Percentiles rank a stretch among this genome's conserved stretches.
These are phyloP conservation scores for Rhombomys opimus DNA, from an alignment of 2,113 vertebrate species.

Conservation along the genomic window DNA sequence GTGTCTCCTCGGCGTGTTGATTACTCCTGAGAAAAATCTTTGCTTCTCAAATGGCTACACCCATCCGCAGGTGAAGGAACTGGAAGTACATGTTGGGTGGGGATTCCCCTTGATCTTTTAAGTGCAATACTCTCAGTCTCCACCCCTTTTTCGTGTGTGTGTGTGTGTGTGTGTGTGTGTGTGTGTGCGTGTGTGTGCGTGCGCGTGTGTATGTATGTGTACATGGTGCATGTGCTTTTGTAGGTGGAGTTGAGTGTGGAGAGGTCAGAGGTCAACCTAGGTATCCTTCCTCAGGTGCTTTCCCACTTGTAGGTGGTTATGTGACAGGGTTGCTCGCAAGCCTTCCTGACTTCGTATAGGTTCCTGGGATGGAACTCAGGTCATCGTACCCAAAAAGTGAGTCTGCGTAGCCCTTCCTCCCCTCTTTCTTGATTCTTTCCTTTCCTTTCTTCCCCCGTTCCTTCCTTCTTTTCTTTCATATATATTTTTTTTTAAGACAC, in stretches of 20 bases:
- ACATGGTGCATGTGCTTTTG: background rate
- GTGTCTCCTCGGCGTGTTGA: no score
- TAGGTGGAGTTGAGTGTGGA: background rate
- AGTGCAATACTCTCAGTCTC: no score
- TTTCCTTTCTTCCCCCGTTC: background rate
- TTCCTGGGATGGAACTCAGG: background rate
- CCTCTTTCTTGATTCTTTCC: no score
- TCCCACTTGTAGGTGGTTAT: background rate
- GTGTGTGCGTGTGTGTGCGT: no score
- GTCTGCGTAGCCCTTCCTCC: background rate
- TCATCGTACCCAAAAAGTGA: background rate
- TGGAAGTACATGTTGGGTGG: background rate
- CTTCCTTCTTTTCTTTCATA: no score
- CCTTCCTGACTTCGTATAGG: background rate
- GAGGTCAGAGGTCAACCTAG: background rate
- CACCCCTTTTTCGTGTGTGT: background rate
- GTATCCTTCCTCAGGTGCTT: background rate
- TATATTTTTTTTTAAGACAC: background rate
- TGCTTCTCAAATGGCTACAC: background rate
- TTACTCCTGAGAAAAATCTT: background rate
- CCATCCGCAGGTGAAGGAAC: background rate
- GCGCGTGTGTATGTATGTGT: no score
- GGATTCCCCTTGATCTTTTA: background rate
- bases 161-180: no score
- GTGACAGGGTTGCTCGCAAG: background rate